Conservation (phyloP, 2,797 vertebrate genomes). For the Sebastes miniatus region DNA sequence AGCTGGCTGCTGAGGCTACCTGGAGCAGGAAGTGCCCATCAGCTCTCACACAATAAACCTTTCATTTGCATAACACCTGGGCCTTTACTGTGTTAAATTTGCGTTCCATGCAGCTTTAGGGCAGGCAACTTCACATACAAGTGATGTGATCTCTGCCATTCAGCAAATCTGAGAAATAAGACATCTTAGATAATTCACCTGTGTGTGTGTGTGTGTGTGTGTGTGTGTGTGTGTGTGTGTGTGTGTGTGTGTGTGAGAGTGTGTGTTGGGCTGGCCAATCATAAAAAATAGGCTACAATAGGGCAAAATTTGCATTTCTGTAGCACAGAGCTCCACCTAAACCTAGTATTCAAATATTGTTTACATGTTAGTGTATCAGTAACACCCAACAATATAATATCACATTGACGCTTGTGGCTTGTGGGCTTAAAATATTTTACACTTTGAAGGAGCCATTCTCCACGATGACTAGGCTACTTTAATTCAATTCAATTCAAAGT, state of each 20-base stretch:
- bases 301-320: not conserved
- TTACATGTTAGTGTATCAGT: not conserved
- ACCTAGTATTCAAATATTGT: not conserved
- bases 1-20: not conserved
- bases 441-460: too few species aligned
- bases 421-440: not conserved
- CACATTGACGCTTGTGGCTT: not conserved
- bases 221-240: not conserved
- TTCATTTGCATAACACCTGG: constrained; percentile 58
- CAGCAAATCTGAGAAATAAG: not conserved
- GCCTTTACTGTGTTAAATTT: constrained; percentile 44
- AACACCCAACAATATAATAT: not conserved
- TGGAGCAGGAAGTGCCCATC: constrained; percentile 8
- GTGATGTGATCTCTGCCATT: not conserved
- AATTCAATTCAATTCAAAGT: too few species aligned
- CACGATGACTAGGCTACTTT: too few species aligned
- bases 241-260: too few species aligned
- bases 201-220: not conserved
- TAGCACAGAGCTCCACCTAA: not conserved
- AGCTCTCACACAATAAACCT: not conserved
- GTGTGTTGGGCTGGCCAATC: not conserved
- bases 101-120: constrained; percentile 4
- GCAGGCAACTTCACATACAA: not conserved
- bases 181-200: not conserved
- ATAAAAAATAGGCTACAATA: not conserved